phyloP scores from a whole-genome alignment of 2,797 vertebrate species.

The Dromococcyx pavoninus region DNA sequence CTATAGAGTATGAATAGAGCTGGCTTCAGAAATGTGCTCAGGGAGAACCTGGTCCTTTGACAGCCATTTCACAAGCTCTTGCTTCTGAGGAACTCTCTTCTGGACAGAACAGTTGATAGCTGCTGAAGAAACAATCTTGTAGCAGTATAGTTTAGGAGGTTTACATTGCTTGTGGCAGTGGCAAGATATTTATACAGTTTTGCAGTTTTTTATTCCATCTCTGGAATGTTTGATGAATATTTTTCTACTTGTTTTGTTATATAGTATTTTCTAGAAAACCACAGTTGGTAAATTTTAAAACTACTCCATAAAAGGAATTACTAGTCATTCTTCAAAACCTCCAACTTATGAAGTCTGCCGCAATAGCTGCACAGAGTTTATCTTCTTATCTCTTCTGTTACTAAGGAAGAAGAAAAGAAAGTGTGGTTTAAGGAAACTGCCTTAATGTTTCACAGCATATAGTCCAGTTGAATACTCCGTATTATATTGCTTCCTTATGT shows the following conservation, averaged over 20 bases:
- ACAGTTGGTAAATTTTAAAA: background rate
- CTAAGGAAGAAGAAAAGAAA: background rate
- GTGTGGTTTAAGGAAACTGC: background rate
- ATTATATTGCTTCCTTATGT: slow-evolving; percentile 49
- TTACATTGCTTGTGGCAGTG: background rate
- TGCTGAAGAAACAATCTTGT: background rate
- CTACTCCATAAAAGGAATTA: background rate
- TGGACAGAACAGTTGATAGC: background rate
- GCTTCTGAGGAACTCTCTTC: background rate
- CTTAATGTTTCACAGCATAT: background rate
- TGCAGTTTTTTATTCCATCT: background rate
- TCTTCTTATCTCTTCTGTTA: background rate
- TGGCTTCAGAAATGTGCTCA: background rate
- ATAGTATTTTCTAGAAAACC: background rate
- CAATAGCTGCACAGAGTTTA: background rate
- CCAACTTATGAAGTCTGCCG: background rate
- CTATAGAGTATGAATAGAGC: background rate
- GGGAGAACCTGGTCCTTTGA: background rate
- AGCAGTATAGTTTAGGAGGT: background rate
- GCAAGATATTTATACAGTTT: background rate
- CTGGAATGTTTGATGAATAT: background rate
- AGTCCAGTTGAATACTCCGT: background rate
- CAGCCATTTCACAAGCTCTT: background rate
- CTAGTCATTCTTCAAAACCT: background rate
- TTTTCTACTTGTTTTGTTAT: background rate